Conservation (phyloP, 2,113 vertebrate genomes). For the Microtus pennsylvanicus region DNA sequence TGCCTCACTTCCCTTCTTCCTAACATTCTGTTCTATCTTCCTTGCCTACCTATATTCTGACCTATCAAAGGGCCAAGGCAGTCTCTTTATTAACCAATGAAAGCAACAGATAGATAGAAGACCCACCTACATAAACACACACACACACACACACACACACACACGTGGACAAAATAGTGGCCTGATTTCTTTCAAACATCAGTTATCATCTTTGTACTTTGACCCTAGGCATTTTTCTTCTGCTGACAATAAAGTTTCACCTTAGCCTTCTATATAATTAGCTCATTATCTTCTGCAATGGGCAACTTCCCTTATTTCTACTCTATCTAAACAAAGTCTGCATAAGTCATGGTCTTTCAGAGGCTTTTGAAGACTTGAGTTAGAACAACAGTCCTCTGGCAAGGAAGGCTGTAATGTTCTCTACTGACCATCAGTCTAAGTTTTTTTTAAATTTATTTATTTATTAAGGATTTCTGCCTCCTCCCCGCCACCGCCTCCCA, state of each 20-base stretch:
- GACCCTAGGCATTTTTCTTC: neutral
- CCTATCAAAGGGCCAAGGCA: too few species aligned
- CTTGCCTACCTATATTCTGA: too few species aligned
- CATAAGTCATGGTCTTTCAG: neutral
- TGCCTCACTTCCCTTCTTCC: too few species aligned
- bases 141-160: neutral
- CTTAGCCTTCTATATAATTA: neutral
- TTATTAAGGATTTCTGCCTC: too few species aligned
- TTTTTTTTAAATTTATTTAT: too few species aligned
- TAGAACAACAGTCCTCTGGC: neutral
- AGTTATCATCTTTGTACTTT: neutral
- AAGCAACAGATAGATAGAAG: too few species aligned
- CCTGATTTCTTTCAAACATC: neutral
- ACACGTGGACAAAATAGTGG: neutral
- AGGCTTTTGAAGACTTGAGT: slow-evolving; percentile 13
- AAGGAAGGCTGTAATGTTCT: neutral
- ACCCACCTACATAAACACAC: too few species aligned
- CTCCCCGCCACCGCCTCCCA: too few species aligned
- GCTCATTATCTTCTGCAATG: neutral
- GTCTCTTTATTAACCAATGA: too few species aligned
- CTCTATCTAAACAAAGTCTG: neutral
- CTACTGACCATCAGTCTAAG: neutral
- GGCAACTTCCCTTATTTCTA: neutral
- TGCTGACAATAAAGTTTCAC: neutral
- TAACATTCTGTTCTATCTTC: too few species aligned